Evolutionary conservation across 2,888 invertebrate species (phyloP).

Genomic region (Hyposoter didymator): DNA sequence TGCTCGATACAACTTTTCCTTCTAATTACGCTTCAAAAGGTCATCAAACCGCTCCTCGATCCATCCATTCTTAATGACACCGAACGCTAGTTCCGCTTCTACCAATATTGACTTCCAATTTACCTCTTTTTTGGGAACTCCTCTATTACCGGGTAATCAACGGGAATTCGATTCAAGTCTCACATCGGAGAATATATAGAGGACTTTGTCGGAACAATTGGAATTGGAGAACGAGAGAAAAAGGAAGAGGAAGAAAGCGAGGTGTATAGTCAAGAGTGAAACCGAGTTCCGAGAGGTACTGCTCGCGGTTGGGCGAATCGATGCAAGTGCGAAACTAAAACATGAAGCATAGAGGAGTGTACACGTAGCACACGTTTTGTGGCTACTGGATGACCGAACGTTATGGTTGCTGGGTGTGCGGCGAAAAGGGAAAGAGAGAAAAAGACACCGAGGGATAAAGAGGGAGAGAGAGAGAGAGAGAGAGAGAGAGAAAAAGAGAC

Average conservation of each 20-base stretch:
- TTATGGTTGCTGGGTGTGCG: constrained; percentile 44
- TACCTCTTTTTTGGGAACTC: constrained; percentile 15
- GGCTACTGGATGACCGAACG: constrained; percentile 64
- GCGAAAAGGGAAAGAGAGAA: constrained; percentile 26
- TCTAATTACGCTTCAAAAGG: not conserved
- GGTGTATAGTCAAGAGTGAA: not conserved
- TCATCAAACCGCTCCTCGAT: not conserved
- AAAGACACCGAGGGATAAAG: not conserved
- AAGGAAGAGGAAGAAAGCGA: not conserved
- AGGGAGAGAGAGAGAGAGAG: constrained; percentile 47
- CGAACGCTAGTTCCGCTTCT: not conserved
- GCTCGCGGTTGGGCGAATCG: not conserved
- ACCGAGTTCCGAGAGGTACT: constrained; percentile 29
- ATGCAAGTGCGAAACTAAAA: constrained; percentile 28
- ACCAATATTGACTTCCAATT: not conserved
- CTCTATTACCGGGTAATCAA: constrained; percentile 51
- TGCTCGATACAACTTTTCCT: too few relatives aligned
- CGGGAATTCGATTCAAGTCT: constrained; percentile 54
- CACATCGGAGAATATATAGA: constrained; percentile 11
- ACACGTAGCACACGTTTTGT: constrained; percentile 54
- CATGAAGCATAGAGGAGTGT: not conserved
- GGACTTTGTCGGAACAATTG: not conserved
- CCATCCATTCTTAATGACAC: not conserved
- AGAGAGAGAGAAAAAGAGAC: constrained; percentile 26
- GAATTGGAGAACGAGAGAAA: constrained; percentile 6